A percentile compares a stretch with the other conserved stretches of the same genome.
phyloP scores from a whole-genome alignment of 37 sponge, comb jelly and placozoan genomes.

The Petrosia ficiformis region DNA sequence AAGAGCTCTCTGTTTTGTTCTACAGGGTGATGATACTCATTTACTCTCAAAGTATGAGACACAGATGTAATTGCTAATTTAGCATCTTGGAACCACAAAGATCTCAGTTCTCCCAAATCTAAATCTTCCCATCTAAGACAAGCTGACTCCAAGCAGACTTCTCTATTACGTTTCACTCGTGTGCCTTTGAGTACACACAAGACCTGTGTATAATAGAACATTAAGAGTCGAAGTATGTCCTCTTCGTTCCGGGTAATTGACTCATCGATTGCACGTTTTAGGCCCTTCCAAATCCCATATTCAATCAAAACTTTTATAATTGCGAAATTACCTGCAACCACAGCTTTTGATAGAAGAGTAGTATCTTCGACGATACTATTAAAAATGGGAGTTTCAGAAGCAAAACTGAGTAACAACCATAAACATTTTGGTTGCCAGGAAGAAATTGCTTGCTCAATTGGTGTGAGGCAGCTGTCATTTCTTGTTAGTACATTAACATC shows the following conservation, averaged over 20 bases:
- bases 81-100: constrained; percentile 25
- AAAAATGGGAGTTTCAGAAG: background rate
- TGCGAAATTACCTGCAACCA: constrained; percentile 11
- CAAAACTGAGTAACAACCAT: constrained; percentile 25
- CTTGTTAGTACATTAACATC: constrained; percentile 18
- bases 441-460: constrained; percentile 48
- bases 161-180: background rate
- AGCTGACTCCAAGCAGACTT: background rate
- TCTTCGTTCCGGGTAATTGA: background rate
- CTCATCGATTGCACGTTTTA: constrained; percentile 21
- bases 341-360: constrained; percentile 25
- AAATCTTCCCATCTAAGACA: constrained; percentile 38
- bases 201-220: constrained; percentile 59
- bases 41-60: background rate
- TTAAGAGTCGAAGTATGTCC: constrained; percentile 24
- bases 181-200: constrained; percentile 9
- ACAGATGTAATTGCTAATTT: constrained; percentile 27
- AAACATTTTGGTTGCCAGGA: constrained; percentile 21
- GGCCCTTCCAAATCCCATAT: constrained; percentile 38
- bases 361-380: constrained; percentile 18
- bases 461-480: background rate
- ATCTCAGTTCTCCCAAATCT: constrained; percentile 19
- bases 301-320: constrained; percentile 43
- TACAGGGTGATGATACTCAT: background rate
- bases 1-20: background rate